Conservation (phyloP, 1,140 invertebrate species). For the Sitodiplosis mosellana region DNA sequence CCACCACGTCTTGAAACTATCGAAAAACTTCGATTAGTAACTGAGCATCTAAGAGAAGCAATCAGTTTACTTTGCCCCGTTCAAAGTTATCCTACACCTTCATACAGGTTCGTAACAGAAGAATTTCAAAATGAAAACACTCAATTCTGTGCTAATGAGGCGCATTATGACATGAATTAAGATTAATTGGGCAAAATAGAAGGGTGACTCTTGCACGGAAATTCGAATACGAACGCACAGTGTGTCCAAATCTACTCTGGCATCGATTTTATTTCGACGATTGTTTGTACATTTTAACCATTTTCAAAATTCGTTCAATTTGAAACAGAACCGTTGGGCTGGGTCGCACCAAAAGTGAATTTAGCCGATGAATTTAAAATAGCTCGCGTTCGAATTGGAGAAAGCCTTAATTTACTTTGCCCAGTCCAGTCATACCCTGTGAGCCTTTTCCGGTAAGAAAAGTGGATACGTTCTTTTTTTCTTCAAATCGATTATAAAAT, state of each 20-base stretch:
- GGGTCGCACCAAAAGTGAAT: slow-evolving; percentile 44
- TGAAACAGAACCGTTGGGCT: slow-evolving; percentile 47
- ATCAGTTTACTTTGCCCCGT: slow-evolving; percentile 38
- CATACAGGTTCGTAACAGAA: slow-evolving; percentile 38
- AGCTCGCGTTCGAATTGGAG: slow-evolving; percentile 14
- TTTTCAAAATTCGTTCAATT: too few species aligned
- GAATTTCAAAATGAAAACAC: slow-evolving; percentile 10
- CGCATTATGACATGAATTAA: too few species aligned
- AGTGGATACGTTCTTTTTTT: too few species aligned
- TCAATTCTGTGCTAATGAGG: too few species aligned
- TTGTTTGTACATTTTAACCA: too few species aligned
- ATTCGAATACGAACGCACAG: too few species aligned
- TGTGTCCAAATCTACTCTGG: too few species aligned
- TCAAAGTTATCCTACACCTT: slow-evolving; percentile 44
- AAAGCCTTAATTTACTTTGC: slow-evolving; percentile 35
- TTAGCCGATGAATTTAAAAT: slow-evolving; percentile 29
- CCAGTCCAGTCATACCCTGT: slow-evolving; percentile 46
- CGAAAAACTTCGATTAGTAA: slow-evolving; percentile 35
- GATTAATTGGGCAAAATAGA: too few species aligned
- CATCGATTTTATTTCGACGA: too few species aligned
- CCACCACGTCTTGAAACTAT: slow-evolving; percentile 36
- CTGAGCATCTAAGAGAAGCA: slow-evolving; percentile 21
- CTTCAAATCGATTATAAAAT: too few species aligned
- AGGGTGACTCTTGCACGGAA: too few species aligned
- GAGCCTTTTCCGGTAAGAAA: slow-evolving; percentile 36